phyloP scores from a whole-genome alignment of 2,888 invertebrate genomes.

The Melitaea athalia region DNA sequence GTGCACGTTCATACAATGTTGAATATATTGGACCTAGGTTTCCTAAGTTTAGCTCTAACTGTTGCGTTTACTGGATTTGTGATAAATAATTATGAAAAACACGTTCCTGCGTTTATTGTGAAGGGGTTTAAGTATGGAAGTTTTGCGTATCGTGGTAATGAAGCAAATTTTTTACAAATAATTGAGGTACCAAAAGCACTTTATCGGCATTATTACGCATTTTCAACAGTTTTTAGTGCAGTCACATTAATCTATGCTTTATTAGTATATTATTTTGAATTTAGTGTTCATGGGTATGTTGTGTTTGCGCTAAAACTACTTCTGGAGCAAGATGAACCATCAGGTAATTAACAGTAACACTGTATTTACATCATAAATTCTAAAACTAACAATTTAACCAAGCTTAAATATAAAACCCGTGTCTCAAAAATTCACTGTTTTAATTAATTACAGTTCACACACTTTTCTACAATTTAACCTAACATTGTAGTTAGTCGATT shows the following conservation, averaged over 20 bases:
- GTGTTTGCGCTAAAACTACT: conserved; percentile 71
- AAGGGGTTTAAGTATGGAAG: conserved; percentile 89
- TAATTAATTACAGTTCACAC: too few species aligned
- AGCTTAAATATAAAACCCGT: not conserved
- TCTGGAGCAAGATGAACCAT: conserved; percentile 64
- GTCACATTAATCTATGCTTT: conserved; percentile 73
- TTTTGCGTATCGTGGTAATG: conserved; percentile 82
- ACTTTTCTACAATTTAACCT: too few species aligned
- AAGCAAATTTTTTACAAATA: conserved; percentile 66
- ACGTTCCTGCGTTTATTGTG: conserved; percentile 84
- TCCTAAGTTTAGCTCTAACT: conserved; percentile 66
- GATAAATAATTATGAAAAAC: conserved; percentile 84
- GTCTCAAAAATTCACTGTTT: too few species aligned
- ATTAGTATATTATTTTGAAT: conserved; percentile 74
- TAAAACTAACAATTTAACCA: not conserved
- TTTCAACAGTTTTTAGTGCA: conserved; percentile 84
- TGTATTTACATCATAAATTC: not conserved
- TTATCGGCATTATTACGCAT: conserved; percentile 91
- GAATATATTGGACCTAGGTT: conserved; percentile 72
- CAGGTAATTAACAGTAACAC: conserved; percentile 65
- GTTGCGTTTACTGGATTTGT: conserved; percentile 83
- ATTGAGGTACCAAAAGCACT: conserved; percentile 90
- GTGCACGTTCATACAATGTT: conserved; percentile 49
- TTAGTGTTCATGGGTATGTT: conserved; percentile 75
- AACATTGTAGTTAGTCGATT: too few species aligned